phyloP scores from a whole-genome alignment of 2,113 vertebrate genomes.

The Chelonoidis abingdonii region DNA sequence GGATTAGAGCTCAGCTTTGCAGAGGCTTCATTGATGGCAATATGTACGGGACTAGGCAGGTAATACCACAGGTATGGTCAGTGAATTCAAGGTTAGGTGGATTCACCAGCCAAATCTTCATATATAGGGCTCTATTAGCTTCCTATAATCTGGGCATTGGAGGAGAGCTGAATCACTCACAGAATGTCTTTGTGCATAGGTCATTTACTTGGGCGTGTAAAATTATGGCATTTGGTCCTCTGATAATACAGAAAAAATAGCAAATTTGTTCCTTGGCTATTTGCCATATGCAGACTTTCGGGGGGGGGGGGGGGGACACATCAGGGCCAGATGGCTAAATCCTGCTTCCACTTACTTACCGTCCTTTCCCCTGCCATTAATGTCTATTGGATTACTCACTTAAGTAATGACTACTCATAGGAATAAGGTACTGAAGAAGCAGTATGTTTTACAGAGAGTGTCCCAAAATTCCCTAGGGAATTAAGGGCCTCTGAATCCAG shows the following conservation, averaged over 20 bases:
- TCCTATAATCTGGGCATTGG: neutral
- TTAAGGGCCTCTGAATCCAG: neutral
- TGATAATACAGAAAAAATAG: neutral
- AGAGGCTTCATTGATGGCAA: neutral
- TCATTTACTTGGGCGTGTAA: neutral
- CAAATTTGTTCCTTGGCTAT: neutral
- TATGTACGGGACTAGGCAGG: neutral
- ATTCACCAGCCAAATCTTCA: neutral
- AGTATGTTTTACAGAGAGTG: neutral
- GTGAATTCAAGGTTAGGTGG: neutral
- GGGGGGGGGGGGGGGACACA: neutral
- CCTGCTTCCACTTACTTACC: neutral
- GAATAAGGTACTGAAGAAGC: neutral
- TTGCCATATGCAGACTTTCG: neutral
- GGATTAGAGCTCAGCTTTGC: neutral
- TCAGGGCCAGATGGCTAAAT: accelerated
- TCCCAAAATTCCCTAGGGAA: neutral
- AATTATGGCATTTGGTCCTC: neutral
- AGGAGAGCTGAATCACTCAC: neutral
- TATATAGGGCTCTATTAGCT: neutral
- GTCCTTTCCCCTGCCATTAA: accelerated
- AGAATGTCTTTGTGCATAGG: neutral
- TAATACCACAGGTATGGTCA: neutral
- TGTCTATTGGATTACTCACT: neutral
- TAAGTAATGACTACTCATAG: neutral